Evolutionary conservation across 2,113 vertebrate species (phyloP).

Genomic region (Sinocyclocheilus anophthalmus): DNA sequence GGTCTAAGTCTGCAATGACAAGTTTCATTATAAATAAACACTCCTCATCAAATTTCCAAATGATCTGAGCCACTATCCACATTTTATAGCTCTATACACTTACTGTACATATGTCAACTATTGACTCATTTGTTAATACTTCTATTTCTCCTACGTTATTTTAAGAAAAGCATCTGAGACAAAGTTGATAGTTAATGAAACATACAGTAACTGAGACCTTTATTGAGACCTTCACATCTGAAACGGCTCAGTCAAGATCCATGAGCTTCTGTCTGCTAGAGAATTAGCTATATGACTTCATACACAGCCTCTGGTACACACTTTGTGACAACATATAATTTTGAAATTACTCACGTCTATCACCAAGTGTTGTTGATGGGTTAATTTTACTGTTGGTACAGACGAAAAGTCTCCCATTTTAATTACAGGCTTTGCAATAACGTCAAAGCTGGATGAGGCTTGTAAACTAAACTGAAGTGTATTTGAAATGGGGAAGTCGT

Average conservation of each 20-base stretch:
- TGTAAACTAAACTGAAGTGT: background rate
- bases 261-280: background rate
- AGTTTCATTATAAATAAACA: background rate
- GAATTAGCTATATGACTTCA: background rate
- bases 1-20: background rate
- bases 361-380: background rate
- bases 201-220: no score
- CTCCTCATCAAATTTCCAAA: background rate
- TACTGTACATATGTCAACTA: background rate
- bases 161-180: background rate
- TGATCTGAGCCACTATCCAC: background rate
- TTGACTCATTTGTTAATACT: background rate
- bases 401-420: background rate
- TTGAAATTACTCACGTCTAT: conserved; percentile 7
- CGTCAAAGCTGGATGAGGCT: background rate
- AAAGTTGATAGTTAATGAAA: background rate
- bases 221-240: background rate
- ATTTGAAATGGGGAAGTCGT: background rate
- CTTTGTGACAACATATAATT: conserved; percentile 4
- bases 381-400: background rate
- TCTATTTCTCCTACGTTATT: background rate
- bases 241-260: background rate
- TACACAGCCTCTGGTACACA: background rate
- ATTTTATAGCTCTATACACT: background rate
- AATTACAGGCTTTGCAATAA: conserved; percentile 13